phyloP scores from a whole-genome alignment of 2,113 vertebrate species.

The Dolichotis patagonum region DNA sequence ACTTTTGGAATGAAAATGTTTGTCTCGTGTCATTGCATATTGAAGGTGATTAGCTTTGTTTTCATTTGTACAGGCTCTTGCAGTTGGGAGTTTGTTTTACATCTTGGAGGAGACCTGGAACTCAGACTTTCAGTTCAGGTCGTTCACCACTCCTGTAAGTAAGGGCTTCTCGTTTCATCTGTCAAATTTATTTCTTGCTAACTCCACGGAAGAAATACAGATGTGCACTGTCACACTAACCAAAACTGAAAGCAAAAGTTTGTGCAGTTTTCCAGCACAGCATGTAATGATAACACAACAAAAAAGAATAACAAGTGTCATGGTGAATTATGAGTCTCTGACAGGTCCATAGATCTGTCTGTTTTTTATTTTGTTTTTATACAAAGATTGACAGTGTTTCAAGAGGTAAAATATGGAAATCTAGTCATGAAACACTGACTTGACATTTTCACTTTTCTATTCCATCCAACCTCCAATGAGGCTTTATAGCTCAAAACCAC shows the following conservation, averaged over 20 bases:
- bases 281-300: neutral
- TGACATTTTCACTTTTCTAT: neutral
- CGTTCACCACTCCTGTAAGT: too few relatives aligned
- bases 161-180: too few relatives aligned
- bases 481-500: neutral
- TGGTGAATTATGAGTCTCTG: neutral
- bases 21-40: too few relatives aligned
- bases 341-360: neutral
- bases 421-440: neutral
- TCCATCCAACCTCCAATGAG: neutral
- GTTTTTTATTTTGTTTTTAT: neutral
- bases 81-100: too few relatives aligned
- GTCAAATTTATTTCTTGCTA: too few relatives aligned
- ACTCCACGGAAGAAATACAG: too few relatives aligned
- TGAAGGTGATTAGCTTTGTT: too few relatives aligned
- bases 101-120: too few relatives aligned
- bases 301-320: neutral
- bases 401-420: conserved; percentile 6
- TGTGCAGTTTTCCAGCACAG: neutral
- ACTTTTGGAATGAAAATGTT: too few relatives aligned
- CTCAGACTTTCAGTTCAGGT: too few relatives aligned
- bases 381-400: neutral
- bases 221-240: neutral
- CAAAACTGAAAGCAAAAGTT: neutral
- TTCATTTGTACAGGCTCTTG: too few relatives aligned